Evolutionary conservation across 2,888 invertebrate species (phyloP).

Genomic region (Liodrosophila aerea): DNA sequence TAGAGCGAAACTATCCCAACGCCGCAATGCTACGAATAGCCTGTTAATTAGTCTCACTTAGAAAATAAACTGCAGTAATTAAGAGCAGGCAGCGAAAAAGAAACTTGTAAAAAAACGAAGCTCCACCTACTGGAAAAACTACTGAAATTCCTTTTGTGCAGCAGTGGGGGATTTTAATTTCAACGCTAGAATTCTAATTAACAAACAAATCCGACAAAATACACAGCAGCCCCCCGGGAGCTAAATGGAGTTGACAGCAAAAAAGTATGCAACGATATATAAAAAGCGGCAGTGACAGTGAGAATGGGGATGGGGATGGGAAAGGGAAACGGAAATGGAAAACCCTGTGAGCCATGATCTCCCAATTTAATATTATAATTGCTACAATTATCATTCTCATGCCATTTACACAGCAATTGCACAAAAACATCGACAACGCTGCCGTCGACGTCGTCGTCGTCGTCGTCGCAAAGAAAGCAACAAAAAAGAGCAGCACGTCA

Average conservation of each 20-base stretch:
- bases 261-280: too few species aligned
- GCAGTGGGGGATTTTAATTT: constrained; percentile 67
- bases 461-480: constrained; percentile 40
- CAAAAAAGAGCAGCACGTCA: constrained; percentile 52
- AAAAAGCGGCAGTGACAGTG: constrained; percentile 1
- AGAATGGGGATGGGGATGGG: not conserved
- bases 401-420: constrained; percentile 79
- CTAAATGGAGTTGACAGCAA: not conserved
- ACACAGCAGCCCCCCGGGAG: constrained; percentile 59
- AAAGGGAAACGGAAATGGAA: constrained; percentile 31
- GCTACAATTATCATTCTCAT: constrained; percentile 82
- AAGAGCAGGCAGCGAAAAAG: constrained; percentile 64
- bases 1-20: constrained; percentile 1
- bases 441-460: constrained; percentile 11
- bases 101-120: constrained; percentile 16
- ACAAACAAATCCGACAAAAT: constrained; percentile 80
- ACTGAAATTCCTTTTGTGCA: constrained; percentile 9
- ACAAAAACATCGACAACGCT: constrained; percentile 53
- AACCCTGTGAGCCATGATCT: constrained; percentile 81
- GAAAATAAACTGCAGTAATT: constrained; percentile 83
- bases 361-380: constrained; percentile 83
- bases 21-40: constrained; percentile 75
- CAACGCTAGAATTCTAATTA: constrained; percentile 82
- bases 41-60: constrained; percentile 83
- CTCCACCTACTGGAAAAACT: constrained; percentile 48